Base-by-base conservation (phyloP, 2,797 vertebrate species). In the Tenualosa thibaudeaui region DNA sequence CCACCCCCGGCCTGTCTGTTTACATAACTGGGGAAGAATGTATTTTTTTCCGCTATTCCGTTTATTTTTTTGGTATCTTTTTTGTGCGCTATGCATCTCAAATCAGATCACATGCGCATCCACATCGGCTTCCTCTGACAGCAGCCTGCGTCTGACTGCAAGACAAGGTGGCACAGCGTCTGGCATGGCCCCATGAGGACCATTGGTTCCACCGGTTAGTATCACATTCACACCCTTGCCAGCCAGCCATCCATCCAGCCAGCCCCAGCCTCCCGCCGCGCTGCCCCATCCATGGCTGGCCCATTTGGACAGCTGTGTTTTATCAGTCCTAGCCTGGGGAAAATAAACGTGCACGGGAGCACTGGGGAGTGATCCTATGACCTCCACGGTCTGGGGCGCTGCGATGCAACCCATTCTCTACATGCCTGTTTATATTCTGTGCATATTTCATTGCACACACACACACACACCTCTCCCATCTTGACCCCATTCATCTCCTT, bases 281-380 rank as follows among this genome's bases (percentile, higher is more conserved):
- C 82, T 81, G 49, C 78, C 81, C 84, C 51, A 46, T 60, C 81
- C 51, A 31, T 82, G 56, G 62, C 24, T 71, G 53, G 65, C 84
- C 86, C 88, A 87, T 95, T 93, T 95, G 88, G 88, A 94, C 93
- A 94, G 93, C 94, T 95, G 94, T 90, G 83, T 88, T 93, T 93
- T 94, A 94, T 94, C 93, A 94, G 93, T 92, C 92, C 93, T 85
- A 88, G 90, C 91, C 54, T 53, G 91, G 87, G 84, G 89, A 93
- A 93, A 94, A 94, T 90, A 94, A 94, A 93, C 89, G 85, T 86
- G 84, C 78, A 88, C 87, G 60, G 90, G 62, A 90, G 88, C 89
- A 89, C 90, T 89, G 86, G 40, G 54, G 90, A 89, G 88, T 92
- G 92, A 91, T 93, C 91, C 90, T 91, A 93, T 85, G 90, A 89